A percentile compares a stretch with the other conserved stretches of the same genome.
Conservation (phyloP, 2,113 vertebrate genomes). For the Corydoras maculifer region DNA sequence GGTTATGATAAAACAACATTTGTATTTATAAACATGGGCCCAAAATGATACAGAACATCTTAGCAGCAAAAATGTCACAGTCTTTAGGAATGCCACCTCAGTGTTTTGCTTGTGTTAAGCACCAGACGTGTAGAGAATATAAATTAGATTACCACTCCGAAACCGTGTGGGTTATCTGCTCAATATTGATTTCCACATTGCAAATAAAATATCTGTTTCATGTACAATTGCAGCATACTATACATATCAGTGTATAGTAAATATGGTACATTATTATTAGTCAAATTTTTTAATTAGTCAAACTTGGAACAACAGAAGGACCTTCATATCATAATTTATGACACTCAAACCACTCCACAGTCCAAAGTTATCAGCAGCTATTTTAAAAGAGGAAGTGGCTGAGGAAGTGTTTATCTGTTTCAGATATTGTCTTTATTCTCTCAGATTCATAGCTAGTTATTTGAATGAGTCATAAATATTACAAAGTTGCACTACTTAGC, state of each 20-base stretch:
- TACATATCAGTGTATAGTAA: too few relatives aligned
- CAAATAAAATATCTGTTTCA: too few relatives aligned
- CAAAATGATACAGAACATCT: constrained; percentile 25
- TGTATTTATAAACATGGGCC: constrained; percentile 22
- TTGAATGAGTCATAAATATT: too few relatives aligned
- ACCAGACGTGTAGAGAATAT: constrained; percentile 47
- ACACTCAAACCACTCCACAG: not conserved
- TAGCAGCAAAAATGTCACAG: constrained; percentile 59
- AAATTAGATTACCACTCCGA: constrained; percentile 17
- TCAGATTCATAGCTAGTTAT: not conserved
- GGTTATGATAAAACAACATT: constrained; percentile 49
- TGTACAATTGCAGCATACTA: too few relatives aligned
- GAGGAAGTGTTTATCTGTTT: not conserved
- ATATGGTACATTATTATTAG: too few relatives aligned
- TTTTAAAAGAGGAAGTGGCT: not conserved
- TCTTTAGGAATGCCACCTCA: constrained; percentile 46
- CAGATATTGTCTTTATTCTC: not conserved
- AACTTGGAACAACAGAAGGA: too few relatives aligned
- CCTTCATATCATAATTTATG: too few relatives aligned
- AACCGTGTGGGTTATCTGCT: not conserved
- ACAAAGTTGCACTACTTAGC: too few relatives aligned
- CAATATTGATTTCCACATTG: not conserved
- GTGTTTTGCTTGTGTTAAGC: constrained; percentile 36
- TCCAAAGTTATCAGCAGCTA: not conserved
- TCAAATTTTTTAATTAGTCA: too few relatives aligned